Base-by-base conservation (phyloP, 2,113 vertebrate genomes). In the Cettia cetti region DNA sequence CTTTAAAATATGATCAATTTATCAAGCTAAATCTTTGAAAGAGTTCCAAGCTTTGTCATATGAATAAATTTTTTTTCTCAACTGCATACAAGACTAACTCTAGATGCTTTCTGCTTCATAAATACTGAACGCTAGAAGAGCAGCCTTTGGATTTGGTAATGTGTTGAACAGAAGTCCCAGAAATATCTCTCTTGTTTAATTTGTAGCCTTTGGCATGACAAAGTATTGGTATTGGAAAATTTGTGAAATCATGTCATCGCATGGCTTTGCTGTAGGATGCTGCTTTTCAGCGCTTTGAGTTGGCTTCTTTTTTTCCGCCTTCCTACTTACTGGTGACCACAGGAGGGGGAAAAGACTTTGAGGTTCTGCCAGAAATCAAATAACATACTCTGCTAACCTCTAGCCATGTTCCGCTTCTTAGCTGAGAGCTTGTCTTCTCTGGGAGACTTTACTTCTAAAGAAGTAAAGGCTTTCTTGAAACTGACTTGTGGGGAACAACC, bases 161-260 rank as follows among this genome's bases (percentile, higher is more conserved):
- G 88, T 82, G 83, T 95, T 95, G 30, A 40, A 86, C 96, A 88
- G 81, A 97, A 97, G 85, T 81, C 76, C 85, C 47, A 86, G 95
- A 97, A 97, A 94, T 89, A 89, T 31, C 90, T 77, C 37, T 83
- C 82, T 90, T 93, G 94, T 95, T 97, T 94, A 44, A 71, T 87
- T 95, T 98, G 95, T 96, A 92, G 94, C 83, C 84, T 90, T 97
- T 97, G 97, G 93, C 97, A 75, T 54, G 37, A n/a, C 65, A 24
- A 47, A 88, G 3, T 97, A 65, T 96, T 98, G 75, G 92, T 95
- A 44, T 94, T 98, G 96, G 96, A 97, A 97, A 86, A 42, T 57
- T 26, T 76, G 78, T 47, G 74, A 72, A 91, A 71, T 84, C 60
- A 9, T 81, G 42, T 79, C 74, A 39, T 75, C 49, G 30, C 87